Percentiles rank a stretch among this genome's conserved stretches.
Evolutionary conservation across 2,797 vertebrate genomes (phyloP).

Genomic region (Sebastolobus alascanus): DNA sequence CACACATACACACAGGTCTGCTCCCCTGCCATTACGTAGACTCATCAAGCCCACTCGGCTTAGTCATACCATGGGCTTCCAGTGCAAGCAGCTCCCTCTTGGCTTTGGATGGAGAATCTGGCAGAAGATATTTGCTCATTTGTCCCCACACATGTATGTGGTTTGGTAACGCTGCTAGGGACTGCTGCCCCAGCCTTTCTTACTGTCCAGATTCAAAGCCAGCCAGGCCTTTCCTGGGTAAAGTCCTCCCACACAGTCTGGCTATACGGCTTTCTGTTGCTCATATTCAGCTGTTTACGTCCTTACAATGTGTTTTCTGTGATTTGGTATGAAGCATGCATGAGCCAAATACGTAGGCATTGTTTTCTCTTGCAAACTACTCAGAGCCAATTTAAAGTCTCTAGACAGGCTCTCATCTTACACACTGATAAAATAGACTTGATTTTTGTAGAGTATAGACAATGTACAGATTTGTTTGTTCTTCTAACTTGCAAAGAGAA

Average conservation of each 20-base stretch:
- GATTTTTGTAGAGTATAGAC: background rate
- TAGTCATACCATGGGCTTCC: constrained; percentile 75
- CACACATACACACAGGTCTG: constrained; percentile 68
- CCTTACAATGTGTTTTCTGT: constrained; percentile 39
- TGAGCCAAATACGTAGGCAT: constrained; percentile 14
- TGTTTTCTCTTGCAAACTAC: constrained; percentile 21
- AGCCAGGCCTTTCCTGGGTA: constrained; percentile 70
- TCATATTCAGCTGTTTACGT: constrained; percentile 56
- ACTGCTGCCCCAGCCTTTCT: constrained; percentile 73
- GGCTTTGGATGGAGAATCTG: constrained; percentile 74
- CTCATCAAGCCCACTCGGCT: constrained; percentile 76
- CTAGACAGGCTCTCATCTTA: constrained; percentile 9
- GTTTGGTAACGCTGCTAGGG: constrained; percentile 79
- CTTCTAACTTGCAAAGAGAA: background rate
- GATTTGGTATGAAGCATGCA: constrained; percentile 22
- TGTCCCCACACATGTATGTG: constrained; percentile 84
- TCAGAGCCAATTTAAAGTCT: constrained; percentile 3
- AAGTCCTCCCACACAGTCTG: constrained; percentile 77
- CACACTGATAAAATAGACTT: background rate
- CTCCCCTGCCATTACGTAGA: constrained; percentile 73
- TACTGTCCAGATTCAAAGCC: constrained; percentile 66
- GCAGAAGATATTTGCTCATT: constrained; percentile 82
- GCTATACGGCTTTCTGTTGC: constrained; percentile 51
- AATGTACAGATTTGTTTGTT: background rate
- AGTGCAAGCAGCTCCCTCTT: constrained; percentile 73